A percentile compares a stretch with the other conserved stretches of the same genome.
phyloP scores from a whole-genome alignment of 64 coral and sea anemone genomes.

The Pachyseris speciosa region DNA sequence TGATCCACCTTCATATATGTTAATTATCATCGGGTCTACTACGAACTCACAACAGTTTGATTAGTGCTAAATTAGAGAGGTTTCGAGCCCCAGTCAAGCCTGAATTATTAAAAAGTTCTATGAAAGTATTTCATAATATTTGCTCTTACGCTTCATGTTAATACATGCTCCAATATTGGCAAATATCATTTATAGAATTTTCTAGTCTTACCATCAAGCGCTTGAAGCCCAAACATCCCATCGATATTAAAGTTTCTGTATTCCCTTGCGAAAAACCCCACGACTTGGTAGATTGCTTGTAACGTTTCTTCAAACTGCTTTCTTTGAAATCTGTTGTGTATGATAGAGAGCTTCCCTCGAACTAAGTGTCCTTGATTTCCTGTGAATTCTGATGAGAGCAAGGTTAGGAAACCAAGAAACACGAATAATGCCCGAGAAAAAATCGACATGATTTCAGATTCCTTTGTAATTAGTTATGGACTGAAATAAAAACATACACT shows the following conservation, averaged over 20 bases:
- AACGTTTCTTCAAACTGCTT: not conserved
- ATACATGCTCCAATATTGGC: too few relatives aligned
- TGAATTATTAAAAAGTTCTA: too few relatives aligned
- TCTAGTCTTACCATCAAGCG: not conserved
- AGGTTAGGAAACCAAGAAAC: not conserved
- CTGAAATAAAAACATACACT: too few relatives aligned
- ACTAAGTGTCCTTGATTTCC: not conserved
- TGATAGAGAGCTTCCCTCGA: not conserved
- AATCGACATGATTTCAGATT: not conserved
- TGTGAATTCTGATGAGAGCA: not conserved
- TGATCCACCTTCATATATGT: too few relatives aligned
- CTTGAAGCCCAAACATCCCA: not conserved
- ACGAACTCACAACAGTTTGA: too few relatives aligned
- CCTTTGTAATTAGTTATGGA: too few relatives aligned
- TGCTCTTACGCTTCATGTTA: too few relatives aligned
- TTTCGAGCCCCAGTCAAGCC: too few relatives aligned
- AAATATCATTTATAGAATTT: too few relatives aligned
- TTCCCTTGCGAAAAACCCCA: not conserved
- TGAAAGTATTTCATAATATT: too few relatives aligned
- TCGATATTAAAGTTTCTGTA: conserved; percentile 1
- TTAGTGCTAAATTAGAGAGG: too few relatives aligned
- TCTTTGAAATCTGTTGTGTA: not conserved
- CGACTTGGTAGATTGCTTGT: not conserved
- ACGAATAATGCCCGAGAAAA: not conserved
- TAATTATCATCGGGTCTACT: too few relatives aligned